Evolutionary conservation across 2,797 vertebrate genomes (phyloP), one percentile per base, ranked within the genome.

Genomic region (Capromys pilorides): DNA sequence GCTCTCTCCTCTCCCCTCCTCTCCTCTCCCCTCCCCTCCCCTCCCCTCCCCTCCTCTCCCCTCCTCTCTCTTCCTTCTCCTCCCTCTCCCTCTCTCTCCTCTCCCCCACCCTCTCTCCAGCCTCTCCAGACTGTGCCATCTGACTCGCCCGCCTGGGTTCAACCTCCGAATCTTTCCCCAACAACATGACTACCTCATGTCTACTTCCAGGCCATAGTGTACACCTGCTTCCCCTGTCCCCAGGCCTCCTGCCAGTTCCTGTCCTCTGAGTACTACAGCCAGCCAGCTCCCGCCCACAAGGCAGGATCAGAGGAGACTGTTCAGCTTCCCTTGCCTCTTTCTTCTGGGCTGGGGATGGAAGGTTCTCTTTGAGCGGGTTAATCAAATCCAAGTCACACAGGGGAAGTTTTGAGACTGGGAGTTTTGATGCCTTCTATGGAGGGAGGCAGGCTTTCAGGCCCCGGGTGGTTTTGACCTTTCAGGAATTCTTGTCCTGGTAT

Each of bases 181-280:
- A 98, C 98, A 98, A 98, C 98, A 95, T 94, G 98, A 97, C 98
- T 98, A 98, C 98, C 98, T 98, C 98, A 98, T 97, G 97, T 98
- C 97, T 97, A 95, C 97, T 98, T 97, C 62, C 81, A 96, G 97
- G 95, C 93, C 82, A 66, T 13, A 67, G 33, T n/a, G 41, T n/a
- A 93, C 77, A 64, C 78, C 86, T 31, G 33, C 69, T 80, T 69
- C 95, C 21, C 88, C 36, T 24, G 69, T 9, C 0, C 41, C 3
- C 5, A 0, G 59, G 10, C 39, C 41, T 18, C 62, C 18, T 1
- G 1, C 33, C 2, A 26, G 4, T 45, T 39, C 41, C 19, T 54
- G 67, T 51, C 75, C 51, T 73, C 85, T 86, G 85, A n/a, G 33
- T 8, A 59, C 77, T n/a, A 22, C 78, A 49, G 1, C 21, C 2